Evolutionary conservation across 2,797 vertebrate species (phyloP).

Genomic region (Spheniscus humboldti): DNA sequence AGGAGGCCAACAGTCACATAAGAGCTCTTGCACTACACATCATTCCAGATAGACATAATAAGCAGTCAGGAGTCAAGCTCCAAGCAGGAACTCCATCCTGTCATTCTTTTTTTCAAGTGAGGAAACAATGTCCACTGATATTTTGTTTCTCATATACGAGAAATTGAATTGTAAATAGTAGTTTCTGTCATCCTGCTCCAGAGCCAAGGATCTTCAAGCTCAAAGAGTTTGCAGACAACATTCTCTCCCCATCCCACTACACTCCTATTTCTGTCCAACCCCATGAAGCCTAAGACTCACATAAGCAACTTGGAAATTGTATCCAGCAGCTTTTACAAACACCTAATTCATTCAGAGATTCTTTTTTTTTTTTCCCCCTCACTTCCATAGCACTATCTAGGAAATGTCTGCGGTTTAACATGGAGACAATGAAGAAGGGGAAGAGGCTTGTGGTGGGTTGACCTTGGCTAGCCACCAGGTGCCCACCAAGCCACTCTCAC

Average conservation of each 20-base stretch:
- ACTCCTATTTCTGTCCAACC: not conserved
- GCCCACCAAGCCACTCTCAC: not conserved
- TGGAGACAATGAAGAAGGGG: not conserved
- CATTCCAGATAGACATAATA: not conserved
- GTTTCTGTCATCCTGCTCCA: not conserved
- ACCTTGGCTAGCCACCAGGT: not conserved
- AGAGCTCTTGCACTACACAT: not conserved
- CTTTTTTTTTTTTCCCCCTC: accelerated
- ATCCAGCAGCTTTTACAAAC: not conserved
- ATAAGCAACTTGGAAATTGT: not conserved
- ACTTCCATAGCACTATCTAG: not conserved
- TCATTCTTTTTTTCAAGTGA: not conserved
- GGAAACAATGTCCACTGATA: not conserved
- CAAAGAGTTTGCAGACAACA: not conserved
- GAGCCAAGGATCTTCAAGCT: not conserved
- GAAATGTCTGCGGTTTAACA: not conserved
- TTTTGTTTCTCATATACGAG: not conserved
- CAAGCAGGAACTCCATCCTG: not conserved
- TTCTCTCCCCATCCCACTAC: not conserved
- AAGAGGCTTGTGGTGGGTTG: not conserved
- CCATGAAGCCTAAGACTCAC: not conserved
- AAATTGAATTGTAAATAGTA: not conserved
- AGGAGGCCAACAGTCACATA: not conserved
- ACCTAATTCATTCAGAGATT: not conserved
- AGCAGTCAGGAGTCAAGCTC: not conserved